A percentile compares a stretch with the other conserved stretches of the same genome.
Evolutionary conservation across 2,888 invertebrate genomes (phyloP).

Genomic region (Sarcophaga subvicina): DNA sequence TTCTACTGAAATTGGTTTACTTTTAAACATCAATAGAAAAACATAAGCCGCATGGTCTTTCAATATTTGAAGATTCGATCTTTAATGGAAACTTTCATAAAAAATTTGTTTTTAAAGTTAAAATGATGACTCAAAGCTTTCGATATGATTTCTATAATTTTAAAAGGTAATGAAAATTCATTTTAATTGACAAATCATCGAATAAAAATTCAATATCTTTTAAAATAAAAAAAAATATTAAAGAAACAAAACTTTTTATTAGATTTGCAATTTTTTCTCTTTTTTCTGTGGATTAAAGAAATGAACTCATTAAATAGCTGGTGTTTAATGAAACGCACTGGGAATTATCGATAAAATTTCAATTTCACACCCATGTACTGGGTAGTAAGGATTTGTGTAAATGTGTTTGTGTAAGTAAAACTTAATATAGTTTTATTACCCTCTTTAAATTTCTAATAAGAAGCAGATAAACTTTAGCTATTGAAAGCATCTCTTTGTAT

Average conservation of each 20-base stretch:
- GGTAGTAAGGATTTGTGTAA: background rate
- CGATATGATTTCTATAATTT: no score
- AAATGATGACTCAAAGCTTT: no score
- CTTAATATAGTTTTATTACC: slow-evolving; percentile 21
- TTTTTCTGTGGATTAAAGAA: background rate
- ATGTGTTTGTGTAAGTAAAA: slow-evolving; percentile 4
- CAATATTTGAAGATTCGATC: no score
- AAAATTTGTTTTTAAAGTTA: no score
- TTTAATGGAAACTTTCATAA: no score
- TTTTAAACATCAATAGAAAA: no score
- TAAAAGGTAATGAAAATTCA: no score
- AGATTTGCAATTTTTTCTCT: background rate
- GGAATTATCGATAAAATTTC: slow-evolving; percentile 42
- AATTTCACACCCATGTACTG: slow-evolving; percentile 8
- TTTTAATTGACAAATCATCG: no score
- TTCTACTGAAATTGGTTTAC: no score
- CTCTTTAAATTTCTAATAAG: slow-evolving; percentile 34
- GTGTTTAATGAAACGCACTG: slow-evolving; percentile 19
- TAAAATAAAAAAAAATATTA: background rate
- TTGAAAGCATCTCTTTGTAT: background rate
- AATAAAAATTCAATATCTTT: background rate
- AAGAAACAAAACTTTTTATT: background rate
- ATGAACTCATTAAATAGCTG: slow-evolving; percentile 20
- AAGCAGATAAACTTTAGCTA: background rate
- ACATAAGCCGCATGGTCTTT: no score